Evolutionary conservation across 2,888 invertebrate genomes (phyloP).

Genomic region (Lypha dubia): DNA sequence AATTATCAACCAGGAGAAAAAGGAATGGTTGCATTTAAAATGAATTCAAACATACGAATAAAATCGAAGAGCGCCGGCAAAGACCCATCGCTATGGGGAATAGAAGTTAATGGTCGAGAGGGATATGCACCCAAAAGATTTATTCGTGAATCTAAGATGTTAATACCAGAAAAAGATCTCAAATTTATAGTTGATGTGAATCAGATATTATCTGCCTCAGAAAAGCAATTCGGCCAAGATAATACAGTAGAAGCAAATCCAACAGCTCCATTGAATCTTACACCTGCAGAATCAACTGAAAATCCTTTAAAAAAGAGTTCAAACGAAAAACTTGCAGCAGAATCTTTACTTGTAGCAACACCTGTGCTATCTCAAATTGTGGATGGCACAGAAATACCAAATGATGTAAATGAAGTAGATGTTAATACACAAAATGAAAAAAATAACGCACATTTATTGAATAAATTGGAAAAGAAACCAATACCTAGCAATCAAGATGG

Average conservation of each 20-base stretch:
- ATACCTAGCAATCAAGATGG: slow-evolving; percentile 73
- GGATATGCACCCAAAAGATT: slow-evolving; percentile 87
- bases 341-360: slow-evolving; percentile 53
- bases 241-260: slow-evolving; percentile 43
- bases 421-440: background rate
- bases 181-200: slow-evolving; percentile 82
- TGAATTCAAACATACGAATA: slow-evolving; percentile 85
- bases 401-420: slow-evolving; percentile 58
- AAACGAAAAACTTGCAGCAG: slow-evolving; percentile 80
- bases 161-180: slow-evolving; percentile 81
- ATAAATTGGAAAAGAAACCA: slow-evolving; percentile 56
- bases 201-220: slow-evolving; percentile 73
- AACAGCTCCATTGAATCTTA: slow-evolving; percentile 54
- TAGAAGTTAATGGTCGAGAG: slow-evolving; percentile 86
- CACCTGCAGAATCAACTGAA: slow-evolving; percentile 2
- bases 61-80: slow-evolving; percentile 89
- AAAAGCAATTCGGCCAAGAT: slow-evolving; percentile 68
- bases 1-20: slow-evolving; percentile 85
- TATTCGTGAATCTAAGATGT: slow-evolving; percentile 86
- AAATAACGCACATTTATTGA: background rate
- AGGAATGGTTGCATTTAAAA: slow-evolving; percentile 86
- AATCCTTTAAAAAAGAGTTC: slow-evolving; percentile 23
- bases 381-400: slow-evolving; percentile 87
- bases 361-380: slow-evolving; percentile 79
- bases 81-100: slow-evolving; percentile 86